Evolutionary conservation across 1,140 invertebrate species (phyloP), one percentile per base, ranked within the genome.

Genomic region (Ostrea denselamellosa): DNA sequence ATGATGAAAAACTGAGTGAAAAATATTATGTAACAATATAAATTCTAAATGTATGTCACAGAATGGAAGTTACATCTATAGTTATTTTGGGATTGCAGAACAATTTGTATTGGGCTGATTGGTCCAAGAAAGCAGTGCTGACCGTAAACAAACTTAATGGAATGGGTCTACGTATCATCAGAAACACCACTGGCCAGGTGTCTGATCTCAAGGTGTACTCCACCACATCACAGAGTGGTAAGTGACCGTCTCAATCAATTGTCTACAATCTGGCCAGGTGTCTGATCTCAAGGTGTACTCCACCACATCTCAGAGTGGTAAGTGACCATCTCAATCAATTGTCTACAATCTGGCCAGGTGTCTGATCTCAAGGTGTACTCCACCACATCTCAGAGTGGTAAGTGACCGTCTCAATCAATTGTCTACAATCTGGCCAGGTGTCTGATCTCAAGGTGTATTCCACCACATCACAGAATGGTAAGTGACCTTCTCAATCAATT

Each of bases 141-240:
- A 96, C 96, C 2, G 97, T 97, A 0, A 97, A 97, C 91, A 98
- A 98, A 92, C 96, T 97, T 92, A 96, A 95, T 86, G 97, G 97
- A 0, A 93, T 95, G 0, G 96, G 96, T 0, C 95, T 97, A 19
- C 92, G 94, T 22, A 95, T 95, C 0, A 95, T 97, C 0, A 95
- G 96, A 25, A 95, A 96, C 52, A 90, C 89, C 34, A 94, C 97
- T 10, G 92, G 95, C 12, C 71, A 97, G 17, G 93, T 98, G 7
- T 98, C 98, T 97, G 97, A 98, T 94, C 92, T 98, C 52, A 98
- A 98, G 94, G 96, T 96, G 68, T 87, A 96, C 90, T 97, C 97
- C 0, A 96, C 97, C 91, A 96, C 96, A 68, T 90, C 91, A 19
- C 92, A 94, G 52, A 92, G 91, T 54, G 77, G 93, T 93, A 90